Evolutionary conservation across 2,113 vertebrate genomes (phyloP).

Genomic region (Oreochromis spilurus): DNA sequence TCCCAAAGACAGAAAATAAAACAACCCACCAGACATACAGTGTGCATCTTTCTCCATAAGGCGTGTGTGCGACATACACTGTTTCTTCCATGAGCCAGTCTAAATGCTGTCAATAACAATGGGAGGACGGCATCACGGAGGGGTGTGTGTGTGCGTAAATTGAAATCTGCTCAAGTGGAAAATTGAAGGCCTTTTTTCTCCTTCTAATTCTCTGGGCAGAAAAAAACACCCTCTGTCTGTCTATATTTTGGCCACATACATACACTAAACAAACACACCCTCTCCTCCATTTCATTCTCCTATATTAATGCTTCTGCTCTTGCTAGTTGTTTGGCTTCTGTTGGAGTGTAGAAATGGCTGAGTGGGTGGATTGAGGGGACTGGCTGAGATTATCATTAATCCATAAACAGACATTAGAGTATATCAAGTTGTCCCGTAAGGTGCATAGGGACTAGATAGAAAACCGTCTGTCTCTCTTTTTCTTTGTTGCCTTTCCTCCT

Average conservation of each 20-base stretch:
- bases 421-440: constrained; percentile 66
- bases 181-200: constrained; percentile 59
- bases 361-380: constrained; percentile 31
- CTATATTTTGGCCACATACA: constrained; percentile 4
- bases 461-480: constrained; percentile 27
- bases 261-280: constrained; percentile 39
- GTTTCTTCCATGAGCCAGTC: neutral
- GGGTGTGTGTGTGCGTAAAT: constrained; percentile 50
- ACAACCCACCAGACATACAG: neutral
- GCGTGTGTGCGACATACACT: neutral
- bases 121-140: constrained; percentile 24
- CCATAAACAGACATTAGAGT: constrained; percentile 53
- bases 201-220: constrained; percentile 34
- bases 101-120: constrained; percentile 57
- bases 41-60: neutral
- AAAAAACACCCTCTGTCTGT: constrained; percentile 21
- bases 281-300: constrained; percentile 2
- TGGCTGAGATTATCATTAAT: constrained; percentile 66
- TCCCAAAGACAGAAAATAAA: neutral
- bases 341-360: neutral
- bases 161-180: constrained; percentile 68
- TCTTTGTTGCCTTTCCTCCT: neutral
- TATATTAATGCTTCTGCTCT: neutral
- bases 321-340: neutral
- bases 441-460: constrained; percentile 24